Evolutionary conservation across 2,888 invertebrate species (phyloP).

Genomic region (Drosophila putrida): DNA sequence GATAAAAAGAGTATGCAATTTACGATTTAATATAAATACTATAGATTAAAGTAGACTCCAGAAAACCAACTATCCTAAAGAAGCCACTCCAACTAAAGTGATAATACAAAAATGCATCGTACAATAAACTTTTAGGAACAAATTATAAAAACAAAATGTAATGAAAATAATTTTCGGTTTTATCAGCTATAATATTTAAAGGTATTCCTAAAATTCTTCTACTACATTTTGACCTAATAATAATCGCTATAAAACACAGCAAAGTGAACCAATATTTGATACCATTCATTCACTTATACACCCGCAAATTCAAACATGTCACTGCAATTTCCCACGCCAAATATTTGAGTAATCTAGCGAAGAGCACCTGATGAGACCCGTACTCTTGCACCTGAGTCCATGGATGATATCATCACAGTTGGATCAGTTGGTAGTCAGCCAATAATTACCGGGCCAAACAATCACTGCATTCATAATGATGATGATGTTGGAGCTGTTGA

Average conservation of each 20-base stretch:
- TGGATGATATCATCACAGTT: constrained; percentile 6
- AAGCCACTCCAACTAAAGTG: too few species aligned
- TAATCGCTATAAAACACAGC: not conserved
- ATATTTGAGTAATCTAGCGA: constrained; percentile 21
- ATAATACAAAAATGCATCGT: too few species aligned
- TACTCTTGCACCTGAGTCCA: constrained; percentile 8
- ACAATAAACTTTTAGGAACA: too few species aligned
- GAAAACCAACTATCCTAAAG: too few species aligned
- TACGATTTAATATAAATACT: too few species aligned
- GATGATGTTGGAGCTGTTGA: constrained; percentile 31
- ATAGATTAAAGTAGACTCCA: too few species aligned
- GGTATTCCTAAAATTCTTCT: too few species aligned
- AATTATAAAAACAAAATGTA: too few species aligned
- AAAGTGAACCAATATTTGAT: constrained; percentile 1
- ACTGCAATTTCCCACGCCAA: constrained; percentile 37
- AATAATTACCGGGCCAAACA: constrained; percentile 63
- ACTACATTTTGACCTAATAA: not conserved
- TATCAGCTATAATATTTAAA: too few species aligned
- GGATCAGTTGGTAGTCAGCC: constrained; percentile 20
- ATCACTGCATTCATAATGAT: constrained; percentile 66
- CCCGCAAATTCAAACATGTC: constrained; percentile 18
- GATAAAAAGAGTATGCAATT: too few species aligned
- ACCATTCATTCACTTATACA: not conserved
- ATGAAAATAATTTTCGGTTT: too few species aligned
- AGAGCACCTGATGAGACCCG: constrained; percentile 11